A percentile compares a stretch with the other conserved stretches of the same genome.
Conservation (phyloP, 2,113 vertebrate genomes). For the Gymnobelideus leadbeateri region DNA sequence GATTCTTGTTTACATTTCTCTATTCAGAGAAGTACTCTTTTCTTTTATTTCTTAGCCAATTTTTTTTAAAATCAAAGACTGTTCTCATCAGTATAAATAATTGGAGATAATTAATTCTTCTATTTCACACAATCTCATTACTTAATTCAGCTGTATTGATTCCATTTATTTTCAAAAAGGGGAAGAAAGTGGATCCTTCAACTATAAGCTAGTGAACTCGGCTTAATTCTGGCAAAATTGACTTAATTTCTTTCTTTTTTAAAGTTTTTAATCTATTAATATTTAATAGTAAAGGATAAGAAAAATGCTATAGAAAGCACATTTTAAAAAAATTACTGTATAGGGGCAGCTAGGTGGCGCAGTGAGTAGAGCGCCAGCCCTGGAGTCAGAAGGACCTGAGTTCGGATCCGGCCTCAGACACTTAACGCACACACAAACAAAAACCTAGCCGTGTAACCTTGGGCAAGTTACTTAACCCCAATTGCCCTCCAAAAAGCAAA, state of each 20-base stretch:
- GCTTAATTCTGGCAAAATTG: not conserved
- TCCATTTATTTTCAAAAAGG: not conserved
- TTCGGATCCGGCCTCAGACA: no score
- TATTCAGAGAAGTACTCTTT: not conserved
- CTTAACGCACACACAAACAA: no score
- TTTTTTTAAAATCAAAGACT: not conserved
- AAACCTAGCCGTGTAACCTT: no score
- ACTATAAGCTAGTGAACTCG: not conserved
- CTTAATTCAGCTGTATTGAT: not conserved
- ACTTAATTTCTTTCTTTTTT: no score
- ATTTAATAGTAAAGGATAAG: not conserved
- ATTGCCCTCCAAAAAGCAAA: no score
- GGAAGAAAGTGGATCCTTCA: not conserved
- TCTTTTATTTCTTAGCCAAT: not conserved
- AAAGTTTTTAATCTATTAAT: not conserved
- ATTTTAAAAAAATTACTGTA: no score
- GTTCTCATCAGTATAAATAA: not conserved
- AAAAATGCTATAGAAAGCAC: not conserved
- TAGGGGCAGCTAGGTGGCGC: no score
- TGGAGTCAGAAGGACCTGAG: no score
- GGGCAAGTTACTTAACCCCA: no score
- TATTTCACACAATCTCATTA: not conserved
- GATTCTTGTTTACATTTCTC: not conserved
- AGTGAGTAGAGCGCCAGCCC: no score
- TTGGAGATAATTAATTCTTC: not conserved